Base-by-base conservation (phyloP, 2,113 vertebrate species). In the Miniopterus natalensis region DNA sequence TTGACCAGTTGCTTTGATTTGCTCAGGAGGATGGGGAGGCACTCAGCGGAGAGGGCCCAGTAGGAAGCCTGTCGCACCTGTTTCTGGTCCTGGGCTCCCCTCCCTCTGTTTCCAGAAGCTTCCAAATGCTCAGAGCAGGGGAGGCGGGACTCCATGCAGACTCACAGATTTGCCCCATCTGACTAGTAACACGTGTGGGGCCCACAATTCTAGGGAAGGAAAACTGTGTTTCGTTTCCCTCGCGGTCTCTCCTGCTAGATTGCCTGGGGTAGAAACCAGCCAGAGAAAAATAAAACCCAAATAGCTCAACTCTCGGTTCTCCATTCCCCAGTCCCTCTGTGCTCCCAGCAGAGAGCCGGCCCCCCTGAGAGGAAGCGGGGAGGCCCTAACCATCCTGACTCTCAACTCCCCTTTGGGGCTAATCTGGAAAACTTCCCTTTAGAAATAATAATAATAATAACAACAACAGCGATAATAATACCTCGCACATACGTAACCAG, bases 21-120 rank as follows among this genome's bases (percentile, higher is more conserved):
- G 55, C 47, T 61, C 23, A 7, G 15, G 23, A 25, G 59, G 45
- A 57, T 55, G 80, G 1, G 0, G 49, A 84, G 71, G 59, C 55
- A 36, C 47, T 36, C 36, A 36, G 36, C 36, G 36, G 36, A 27
- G 49, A 49, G 8, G 42, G 1, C 27, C 80, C n/a, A 27, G 42
- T 29, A 66, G 77, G 59, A 7, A 14, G 31, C 18, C 14, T 3
- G 27, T 53, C 0, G 7, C 6, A 11, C 6, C 45, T 12, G 1
- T 27, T 47, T 42, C 20, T 5, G 9, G 5, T 0, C 2, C 15
- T 42, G 36, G 20, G 1, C 31, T 11, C 0, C 25, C 25, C 21
- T 20, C 3, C 1, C 8, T 20, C 21, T 9, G 1, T 23, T 25
- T 57, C 42, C 74, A 25, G 53, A 36, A 49, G n/a, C 55, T 40